phyloP scores from a whole-genome alignment of 2,888 invertebrate species.

The Mythimna loreyi region DNA sequence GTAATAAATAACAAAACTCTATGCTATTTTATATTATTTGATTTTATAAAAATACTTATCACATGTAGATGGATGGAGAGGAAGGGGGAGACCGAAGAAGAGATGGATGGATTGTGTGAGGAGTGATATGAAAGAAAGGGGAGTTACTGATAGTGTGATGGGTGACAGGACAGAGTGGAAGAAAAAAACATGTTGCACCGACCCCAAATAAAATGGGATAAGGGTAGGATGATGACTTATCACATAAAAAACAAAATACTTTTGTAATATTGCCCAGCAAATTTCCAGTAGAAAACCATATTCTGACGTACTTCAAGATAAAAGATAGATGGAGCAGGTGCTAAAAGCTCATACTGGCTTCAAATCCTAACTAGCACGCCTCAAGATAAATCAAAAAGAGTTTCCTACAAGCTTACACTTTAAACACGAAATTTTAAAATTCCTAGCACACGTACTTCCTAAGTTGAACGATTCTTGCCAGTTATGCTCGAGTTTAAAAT shows the following conservation, averaged over 20 bases:
- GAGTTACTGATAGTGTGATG: too few relatives aligned
- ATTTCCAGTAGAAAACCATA: neutral
- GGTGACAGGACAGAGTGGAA: too few relatives aligned
- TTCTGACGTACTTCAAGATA: neutral
- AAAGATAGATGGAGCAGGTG: slow-evolving; percentile 6
- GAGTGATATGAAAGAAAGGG: too few relatives aligned
- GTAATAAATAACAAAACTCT: too few relatives aligned
- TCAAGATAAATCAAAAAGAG: slow-evolving; percentile 41
- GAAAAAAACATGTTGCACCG: too few relatives aligned
- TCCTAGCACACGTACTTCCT: slow-evolving; percentile 40
- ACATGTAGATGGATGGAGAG: too few relatives aligned
- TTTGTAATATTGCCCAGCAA: neutral
- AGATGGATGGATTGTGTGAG: too few relatives aligned
- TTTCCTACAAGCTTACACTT: slow-evolving; percentile 31
- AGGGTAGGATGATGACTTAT: neutral
- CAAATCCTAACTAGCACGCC: slow-evolving; percentile 26
- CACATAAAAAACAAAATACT: neutral
- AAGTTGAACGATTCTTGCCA: slow-evolving; percentile 43
- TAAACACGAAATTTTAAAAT: slow-evolving; percentile 50
- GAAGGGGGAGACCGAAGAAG: too few relatives aligned
- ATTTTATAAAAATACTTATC: too few relatives aligned
- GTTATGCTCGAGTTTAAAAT: slow-evolving; percentile 49
- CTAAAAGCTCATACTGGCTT: neutral
- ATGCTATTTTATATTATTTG: too few relatives aligned
- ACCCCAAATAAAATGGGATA: too few relatives aligned